phyloP scores from a whole-genome alignment of 2,797 vertebrate species.

The Chlorospingus semifuscus region DNA sequence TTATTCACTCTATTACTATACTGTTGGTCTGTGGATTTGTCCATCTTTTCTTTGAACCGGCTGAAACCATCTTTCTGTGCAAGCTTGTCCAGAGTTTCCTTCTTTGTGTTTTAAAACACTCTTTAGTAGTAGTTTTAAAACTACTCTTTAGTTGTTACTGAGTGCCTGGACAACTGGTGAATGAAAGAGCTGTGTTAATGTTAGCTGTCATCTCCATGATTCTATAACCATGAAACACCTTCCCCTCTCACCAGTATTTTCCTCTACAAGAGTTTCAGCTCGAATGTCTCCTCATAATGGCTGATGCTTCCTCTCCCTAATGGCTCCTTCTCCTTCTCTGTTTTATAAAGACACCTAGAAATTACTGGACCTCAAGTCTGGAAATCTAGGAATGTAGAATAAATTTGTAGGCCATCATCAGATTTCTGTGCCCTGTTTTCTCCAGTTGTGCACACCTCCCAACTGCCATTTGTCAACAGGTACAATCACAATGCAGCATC shows the following conservation, averaged over 20 bases:
- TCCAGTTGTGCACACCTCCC: not conserved
- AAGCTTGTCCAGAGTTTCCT: not conserved
- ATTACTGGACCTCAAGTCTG: not conserved
- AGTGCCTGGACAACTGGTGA: not conserved
- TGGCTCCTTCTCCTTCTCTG: not conserved
- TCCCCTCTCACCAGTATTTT: not conserved
- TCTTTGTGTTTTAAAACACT: not conserved
- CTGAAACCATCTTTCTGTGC: not conserved
- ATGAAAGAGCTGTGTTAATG: not conserved
- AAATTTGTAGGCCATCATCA: not conserved
- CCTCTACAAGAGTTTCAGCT: not conserved
- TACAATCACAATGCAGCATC: not conserved
- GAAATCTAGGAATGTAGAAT: not conserved
- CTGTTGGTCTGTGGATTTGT: not conserved
- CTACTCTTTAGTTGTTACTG: not conserved
- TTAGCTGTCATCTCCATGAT: not conserved
- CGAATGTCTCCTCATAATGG: not conserved
- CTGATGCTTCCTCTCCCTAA: not conserved
- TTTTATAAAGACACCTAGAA: not conserved
- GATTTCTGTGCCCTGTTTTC: rapidly evolving
- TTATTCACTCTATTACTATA: not conserved
- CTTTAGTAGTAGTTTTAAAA: not conserved
- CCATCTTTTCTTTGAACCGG: not conserved
- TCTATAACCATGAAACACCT: not conserved
- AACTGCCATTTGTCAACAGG: not conserved